Base-by-base conservation (phyloP, 2,797 vertebrate genomes). In the Poecilia picta region DNA sequence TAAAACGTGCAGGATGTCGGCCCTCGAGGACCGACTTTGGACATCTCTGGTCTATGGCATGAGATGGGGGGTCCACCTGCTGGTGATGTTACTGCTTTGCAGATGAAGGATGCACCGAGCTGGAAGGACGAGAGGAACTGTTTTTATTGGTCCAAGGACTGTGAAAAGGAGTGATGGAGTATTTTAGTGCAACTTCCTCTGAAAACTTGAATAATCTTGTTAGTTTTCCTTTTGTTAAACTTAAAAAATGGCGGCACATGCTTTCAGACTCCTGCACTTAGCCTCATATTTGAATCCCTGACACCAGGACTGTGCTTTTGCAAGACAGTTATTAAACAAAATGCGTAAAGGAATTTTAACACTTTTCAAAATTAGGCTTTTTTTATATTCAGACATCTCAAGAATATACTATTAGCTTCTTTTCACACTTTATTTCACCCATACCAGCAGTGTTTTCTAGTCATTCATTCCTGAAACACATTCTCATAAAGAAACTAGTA, bases 161-260 rank as follows among this genome's bases (percentile, higher is more conserved):
- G 92, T 94, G 90, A 92, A 93, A 84, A 80, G 71, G 62, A 81
- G 70, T 20, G 75, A 78, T n/a, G 20, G 88, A 80, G 81, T 75
- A 77, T 84, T 85, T 87, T 82, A 87, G 81, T 84, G 74, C 81
- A 84, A 88, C 81, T 76, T 93, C 89, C 88, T 90, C 80, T 88
- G 73, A 88, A 94, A 94, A 95, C 94, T 95, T 95, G 93, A 95
- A 95, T 90, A 85, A 90, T 91, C 76, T 76, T 76, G 49, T 85
- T 88, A 83, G 87, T 89, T 86, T 80, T 88, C 83, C 81, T 80
- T 59, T 66, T 85, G 28, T 68, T 4, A 43, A 81, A 45, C 83
- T 59, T 78, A 76, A 33, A 72, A 88, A 79, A 88, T 84, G 15
- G 90, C 75, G 89, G 92, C 91, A 93, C 90, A 89, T 90, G 78